phyloP scores from a whole-genome alignment of 1,140 invertebrate species.

The Drosophila bocki region DNA sequence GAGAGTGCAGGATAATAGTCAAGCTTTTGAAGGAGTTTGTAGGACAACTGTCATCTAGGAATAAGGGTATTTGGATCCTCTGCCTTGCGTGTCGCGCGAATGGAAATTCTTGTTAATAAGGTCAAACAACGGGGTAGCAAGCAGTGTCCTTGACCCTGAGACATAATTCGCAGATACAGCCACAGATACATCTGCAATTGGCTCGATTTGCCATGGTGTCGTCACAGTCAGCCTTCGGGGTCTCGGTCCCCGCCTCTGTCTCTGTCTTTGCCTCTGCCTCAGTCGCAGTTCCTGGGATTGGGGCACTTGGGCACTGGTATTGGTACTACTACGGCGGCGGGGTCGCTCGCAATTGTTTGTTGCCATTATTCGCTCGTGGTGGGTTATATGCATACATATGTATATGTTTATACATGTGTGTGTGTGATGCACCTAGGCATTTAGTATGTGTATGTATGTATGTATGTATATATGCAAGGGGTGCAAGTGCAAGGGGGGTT shows the following conservation, averaged over 20 bases:
- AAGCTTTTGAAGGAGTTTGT: background rate
- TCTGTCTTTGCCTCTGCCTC: slow-evolving; percentile 10
- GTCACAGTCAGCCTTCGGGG: slow-evolving; percentile 73
- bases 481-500: slow-evolving; percentile 10
- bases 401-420: slow-evolving; percentile 10
- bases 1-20: background rate
- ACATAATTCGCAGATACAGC: slow-evolving; percentile 39
- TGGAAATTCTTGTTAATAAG: slow-evolving; percentile 34
- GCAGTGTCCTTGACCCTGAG: slow-evolving; percentile 57
- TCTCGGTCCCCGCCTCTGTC: slow-evolving; percentile 30
- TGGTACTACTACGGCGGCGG: slow-evolving; percentile 12
- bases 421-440: slow-evolving; percentile 19
- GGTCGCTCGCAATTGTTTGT: slow-evolving; percentile 53
- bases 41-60: background rate
- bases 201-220: slow-evolving; percentile 58
- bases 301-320: slow-evolving; percentile 6
- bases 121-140: slow-evolving; percentile 36
- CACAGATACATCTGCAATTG: slow-evolving; percentile 29
- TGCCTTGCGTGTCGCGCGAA: slow-evolving; percentile 2
- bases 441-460: slow-evolving; percentile 8
- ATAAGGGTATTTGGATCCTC: background rate
- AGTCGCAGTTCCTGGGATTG: slow-evolving; percentile 10
- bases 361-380: slow-evolving; percentile 31
- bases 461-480: slow-evolving; percentile 1
- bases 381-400: background rate